These are phyloP conservation scores for Papilio glaucus DNA, from an alignment of 1,140 invertebrate species.

Conservation along the genomic window DNA sequence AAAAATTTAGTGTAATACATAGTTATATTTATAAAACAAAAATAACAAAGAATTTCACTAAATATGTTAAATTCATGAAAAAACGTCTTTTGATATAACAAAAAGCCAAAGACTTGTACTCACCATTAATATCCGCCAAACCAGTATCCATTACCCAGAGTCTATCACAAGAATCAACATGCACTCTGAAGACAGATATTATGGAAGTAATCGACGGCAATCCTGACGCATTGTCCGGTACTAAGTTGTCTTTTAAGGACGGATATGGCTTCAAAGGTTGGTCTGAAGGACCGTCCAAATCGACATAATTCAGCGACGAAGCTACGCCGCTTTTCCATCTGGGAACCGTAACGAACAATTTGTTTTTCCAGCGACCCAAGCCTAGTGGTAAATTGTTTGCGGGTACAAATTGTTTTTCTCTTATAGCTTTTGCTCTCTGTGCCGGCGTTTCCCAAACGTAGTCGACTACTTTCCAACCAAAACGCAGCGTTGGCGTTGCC, in stretches of 20 bases:
- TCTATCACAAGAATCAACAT: slow-evolving; percentile 88
- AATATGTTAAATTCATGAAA: too few relatives aligned
- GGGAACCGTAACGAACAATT: slow-evolving; percentile 90
- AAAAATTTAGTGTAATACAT: too few relatives aligned
- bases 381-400: slow-evolving; percentile 90
- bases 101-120: slow-evolving; percentile 42
- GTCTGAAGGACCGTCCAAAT: slow-evolving; percentile 84
- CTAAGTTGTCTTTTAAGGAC: slow-evolving; percentile 86
- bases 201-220: slow-evolving; percentile 84
- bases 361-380: slow-evolving; percentile 89
- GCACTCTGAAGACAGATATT: slow-evolving; percentile 87
- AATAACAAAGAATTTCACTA: too few relatives aligned
- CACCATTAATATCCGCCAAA: slow-evolving; percentile 88
- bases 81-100: too few relatives aligned
- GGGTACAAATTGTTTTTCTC: slow-evolving; percentile 85
- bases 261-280: slow-evolving; percentile 88
- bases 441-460: slow-evolving; percentile 87
- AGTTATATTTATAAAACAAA: too few relatives aligned
- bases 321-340: slow-evolving; percentile 90
- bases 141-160: slow-evolving; percentile 91
- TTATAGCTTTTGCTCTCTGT: slow-evolving; percentile 85
- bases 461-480: slow-evolving; percentile 87
- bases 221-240: slow-evolving; percentile 76
- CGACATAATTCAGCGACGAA: slow-evolving; percentile 88
- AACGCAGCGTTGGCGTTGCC: slow-evolving; percentile 88